Percentiles rank a stretch among this genome's conserved stretches.
Conservation (phyloP, 35 echinoderm and acorn worm genomes). For the Nesometra sesokonis region DNA sequence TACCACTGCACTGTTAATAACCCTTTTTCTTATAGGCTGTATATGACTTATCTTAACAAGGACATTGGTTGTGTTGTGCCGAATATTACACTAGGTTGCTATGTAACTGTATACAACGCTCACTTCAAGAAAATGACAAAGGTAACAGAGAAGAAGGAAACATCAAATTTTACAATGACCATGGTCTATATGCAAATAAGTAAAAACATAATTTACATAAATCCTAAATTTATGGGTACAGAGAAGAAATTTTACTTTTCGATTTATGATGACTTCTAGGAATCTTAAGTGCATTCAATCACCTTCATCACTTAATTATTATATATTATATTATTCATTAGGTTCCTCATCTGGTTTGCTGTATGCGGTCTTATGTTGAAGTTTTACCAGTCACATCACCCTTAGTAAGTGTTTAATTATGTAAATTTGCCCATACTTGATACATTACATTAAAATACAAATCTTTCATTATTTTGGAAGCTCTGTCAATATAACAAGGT, state of each 20-base stretch:
- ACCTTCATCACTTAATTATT: background rate
- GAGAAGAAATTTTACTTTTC: background rate
- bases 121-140: background rate
- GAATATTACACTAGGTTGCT: background rate
- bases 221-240: no score
- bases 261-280: no score
- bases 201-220: no score
- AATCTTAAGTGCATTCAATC: no score
- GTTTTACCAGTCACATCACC: background rate
- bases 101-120: background rate
- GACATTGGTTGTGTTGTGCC: background rate
- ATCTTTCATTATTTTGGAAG: no score
- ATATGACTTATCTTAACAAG: background rate
- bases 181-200: no score
- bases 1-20: no score
- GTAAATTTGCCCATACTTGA: no score
- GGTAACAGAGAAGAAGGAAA: no score
- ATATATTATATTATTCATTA: background rate
- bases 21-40: background rate
- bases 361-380: background rate
- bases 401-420: background rate
- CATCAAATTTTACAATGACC: no score
- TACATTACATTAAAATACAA: no score
- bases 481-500: no score
- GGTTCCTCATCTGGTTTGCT: background rate